Conservation (phyloP, 2,797 vertebrate species). For the Pantherophis vulpinus region DNA sequence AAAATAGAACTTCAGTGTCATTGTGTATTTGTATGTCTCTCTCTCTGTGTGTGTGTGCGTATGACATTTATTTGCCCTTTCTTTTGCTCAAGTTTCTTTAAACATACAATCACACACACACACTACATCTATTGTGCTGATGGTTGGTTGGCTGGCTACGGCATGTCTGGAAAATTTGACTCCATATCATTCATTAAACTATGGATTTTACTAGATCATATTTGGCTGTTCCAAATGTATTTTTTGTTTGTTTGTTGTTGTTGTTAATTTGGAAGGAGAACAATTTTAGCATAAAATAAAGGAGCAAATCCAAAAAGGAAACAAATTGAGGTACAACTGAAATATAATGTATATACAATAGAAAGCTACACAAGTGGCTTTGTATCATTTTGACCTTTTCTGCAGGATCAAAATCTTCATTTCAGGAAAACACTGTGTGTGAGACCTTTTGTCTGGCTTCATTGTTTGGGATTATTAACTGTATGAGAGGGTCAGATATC, state of each 20-base stretch:
- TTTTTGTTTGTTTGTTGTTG: not conserved
- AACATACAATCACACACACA: not conserved
- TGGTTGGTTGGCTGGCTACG: not conserved
- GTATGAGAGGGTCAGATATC: constrained; percentile 60
- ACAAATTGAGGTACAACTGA: constrained; percentile 24
- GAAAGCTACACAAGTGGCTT: not conserved
- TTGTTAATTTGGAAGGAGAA: not conserved
- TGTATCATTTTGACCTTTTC: constrained; percentile 10
- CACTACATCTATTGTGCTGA: not conserved
- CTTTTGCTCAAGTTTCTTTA: not conserved
- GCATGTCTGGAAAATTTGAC: not conserved
- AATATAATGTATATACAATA: constrained; percentile 16
- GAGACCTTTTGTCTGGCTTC: constrained; percentile 59
- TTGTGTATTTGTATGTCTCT: not conserved
- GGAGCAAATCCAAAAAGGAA: not conserved
- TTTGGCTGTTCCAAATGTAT: not conserved
- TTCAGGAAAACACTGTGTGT: constrained; percentile 4
- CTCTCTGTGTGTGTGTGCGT: not conserved
- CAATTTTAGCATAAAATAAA: not conserved
- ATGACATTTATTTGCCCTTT: not conserved
- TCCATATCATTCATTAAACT: not conserved
- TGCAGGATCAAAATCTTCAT: not conserved
- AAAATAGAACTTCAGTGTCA: not conserved
- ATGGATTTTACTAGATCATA: not conserved
- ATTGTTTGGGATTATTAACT: constrained; percentile 63